Percentiles rank a stretch among this genome's conserved stretches.
Evolutionary conservation across 2,113 vertebrate species (phyloP).

Genomic region (Anas platyrhynchos): DNA sequence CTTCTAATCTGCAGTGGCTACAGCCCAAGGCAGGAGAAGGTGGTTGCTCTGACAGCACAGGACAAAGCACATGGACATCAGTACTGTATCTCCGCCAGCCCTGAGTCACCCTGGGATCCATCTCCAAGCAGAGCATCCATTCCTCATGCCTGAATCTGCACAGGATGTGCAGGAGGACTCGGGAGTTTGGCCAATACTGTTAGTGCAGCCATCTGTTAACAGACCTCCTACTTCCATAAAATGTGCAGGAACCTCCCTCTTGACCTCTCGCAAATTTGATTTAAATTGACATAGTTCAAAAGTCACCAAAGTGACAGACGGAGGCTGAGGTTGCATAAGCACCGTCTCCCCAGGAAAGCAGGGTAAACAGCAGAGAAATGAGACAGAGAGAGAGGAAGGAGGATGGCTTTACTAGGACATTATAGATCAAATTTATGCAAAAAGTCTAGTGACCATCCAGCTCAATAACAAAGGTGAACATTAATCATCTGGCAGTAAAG

Average conservation of each 20-base stretch:
- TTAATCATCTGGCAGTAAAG: background rate
- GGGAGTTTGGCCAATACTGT: background rate
- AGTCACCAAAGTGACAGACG: background rate
- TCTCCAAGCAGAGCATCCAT: background rate
- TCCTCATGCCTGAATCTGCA: background rate
- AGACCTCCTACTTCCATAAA: background rate
- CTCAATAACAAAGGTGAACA: background rate
- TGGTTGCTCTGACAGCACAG: background rate
- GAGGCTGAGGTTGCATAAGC: background rate
- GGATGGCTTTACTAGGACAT: background rate
- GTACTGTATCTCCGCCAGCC: background rate
- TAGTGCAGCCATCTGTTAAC: background rate
- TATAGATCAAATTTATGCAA: background rate
- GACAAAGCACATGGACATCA: background rate
- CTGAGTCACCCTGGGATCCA: rapidly evolving
- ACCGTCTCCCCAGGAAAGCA: background rate
- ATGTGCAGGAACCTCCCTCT: background rate
- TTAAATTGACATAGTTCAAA: background rate
- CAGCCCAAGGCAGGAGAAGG: background rate
- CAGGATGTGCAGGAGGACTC: background rate
- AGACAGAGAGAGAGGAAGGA: background rate
- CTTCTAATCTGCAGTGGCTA: background rate
- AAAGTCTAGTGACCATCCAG: background rate
- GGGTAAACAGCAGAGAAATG: background rate
- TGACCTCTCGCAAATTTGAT: background rate